Conservation (phyloP, 2,797 vertebrate genomes). For the Syncerus caffer region DNA sequence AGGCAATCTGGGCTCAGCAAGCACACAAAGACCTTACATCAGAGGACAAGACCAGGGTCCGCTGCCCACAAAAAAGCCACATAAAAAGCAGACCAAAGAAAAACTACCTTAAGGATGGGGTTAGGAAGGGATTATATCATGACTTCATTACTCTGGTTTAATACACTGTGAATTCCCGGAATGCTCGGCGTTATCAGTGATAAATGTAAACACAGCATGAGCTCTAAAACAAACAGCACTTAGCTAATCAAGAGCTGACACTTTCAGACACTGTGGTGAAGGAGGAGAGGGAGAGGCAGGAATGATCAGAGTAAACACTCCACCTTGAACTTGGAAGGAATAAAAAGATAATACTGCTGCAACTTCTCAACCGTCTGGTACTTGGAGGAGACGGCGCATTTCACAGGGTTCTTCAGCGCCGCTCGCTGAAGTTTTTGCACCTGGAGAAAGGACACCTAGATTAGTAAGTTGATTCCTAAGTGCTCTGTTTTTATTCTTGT, state of each 20-base stretch:
- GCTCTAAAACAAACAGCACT: constrained; percentile 11
- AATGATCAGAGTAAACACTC: constrained; percentile 33
- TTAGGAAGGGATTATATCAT: not conserved
- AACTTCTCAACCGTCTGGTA: constrained; percentile 98
- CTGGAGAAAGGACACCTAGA: constrained; percentile 78
- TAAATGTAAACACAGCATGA: not conserved
- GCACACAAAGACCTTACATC: not conserved
- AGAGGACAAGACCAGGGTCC: not conserved
- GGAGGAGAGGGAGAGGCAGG: not conserved
- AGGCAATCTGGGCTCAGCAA: not conserved
- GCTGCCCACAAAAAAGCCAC: not conserved
- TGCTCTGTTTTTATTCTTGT: not conserved
- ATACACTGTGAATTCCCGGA: not conserved
- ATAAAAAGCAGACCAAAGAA: not conserved
- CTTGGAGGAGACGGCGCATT: constrained; percentile 95
- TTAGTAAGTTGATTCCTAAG: not conserved
- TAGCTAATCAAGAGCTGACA: not conserved
- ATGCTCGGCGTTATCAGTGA: constrained; percentile 4
- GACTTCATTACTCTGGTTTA: not conserved
- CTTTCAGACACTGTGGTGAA: constrained; percentile 26
- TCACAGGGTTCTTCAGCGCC: constrained; percentile 95
- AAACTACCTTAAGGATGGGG: not conserved
- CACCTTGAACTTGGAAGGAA: constrained; percentile 98
- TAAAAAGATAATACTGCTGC: constrained; percentile 97
- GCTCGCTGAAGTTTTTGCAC: constrained; percentile 98